phyloP scores from a whole-genome alignment of 1,140 invertebrate genomes.

The Cherax destructor region DNA sequence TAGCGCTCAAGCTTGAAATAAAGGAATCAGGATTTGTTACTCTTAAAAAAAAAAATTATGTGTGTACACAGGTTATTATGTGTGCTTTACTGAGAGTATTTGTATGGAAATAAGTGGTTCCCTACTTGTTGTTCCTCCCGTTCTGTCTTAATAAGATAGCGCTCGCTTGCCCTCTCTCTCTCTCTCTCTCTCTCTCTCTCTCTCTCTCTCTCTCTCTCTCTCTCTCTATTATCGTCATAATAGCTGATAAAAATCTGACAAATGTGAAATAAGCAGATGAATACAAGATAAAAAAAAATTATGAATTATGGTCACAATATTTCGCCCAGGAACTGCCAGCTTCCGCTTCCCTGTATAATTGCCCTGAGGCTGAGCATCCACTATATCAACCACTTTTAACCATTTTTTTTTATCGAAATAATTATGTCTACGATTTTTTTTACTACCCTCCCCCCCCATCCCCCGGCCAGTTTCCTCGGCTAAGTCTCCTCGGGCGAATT shows the following conservation, averaged over 20 bases:
- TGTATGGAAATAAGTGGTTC: too few species aligned
- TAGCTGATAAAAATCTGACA: not conserved
- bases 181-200: conserved; percentile 25
- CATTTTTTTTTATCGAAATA: too few species aligned
- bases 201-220: conserved; percentile 21
- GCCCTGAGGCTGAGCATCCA: not conserved
- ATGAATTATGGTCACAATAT: not conserved
- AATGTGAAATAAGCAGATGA: not conserved
- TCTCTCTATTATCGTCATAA: not conserved
- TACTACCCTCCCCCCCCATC: too few species aligned
- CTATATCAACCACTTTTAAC: not conserved
- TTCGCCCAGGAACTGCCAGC: not conserved
- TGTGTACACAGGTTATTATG: too few species aligned
- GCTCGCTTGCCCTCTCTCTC: not conserved
- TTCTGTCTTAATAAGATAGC: too few species aligned
- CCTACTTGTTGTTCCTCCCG: too few species aligned
- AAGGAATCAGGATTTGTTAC: not conserved
- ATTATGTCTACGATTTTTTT: too few species aligned
- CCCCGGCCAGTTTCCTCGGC: too few species aligned
- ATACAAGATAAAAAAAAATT: not conserved
- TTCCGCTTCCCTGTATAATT: not conserved
- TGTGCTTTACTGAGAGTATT: too few species aligned
- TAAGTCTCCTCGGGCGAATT: too few species aligned
- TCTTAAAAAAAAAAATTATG: not conserved
- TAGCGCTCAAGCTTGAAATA: not conserved